phyloP scores from a whole-genome alignment of 1,140 invertebrate genomes.

The Conopomorpha cramerella region DNA sequence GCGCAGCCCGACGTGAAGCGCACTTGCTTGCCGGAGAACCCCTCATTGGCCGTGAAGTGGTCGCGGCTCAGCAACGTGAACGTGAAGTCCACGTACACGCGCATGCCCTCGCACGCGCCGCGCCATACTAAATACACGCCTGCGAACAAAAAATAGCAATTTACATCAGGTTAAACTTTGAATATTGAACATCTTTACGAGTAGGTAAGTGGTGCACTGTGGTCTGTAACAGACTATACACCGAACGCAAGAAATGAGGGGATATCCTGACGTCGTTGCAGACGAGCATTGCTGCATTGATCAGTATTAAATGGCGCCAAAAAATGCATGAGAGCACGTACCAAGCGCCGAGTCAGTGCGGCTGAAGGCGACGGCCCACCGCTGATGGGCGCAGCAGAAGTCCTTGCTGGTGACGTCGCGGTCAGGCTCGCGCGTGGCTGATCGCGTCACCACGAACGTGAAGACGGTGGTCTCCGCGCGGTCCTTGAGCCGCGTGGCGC shows the following conservation, averaged over 20 bases:
- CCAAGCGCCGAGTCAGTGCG: constrained; percentile 71
- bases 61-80: constrained; percentile 85
- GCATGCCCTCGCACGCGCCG: constrained; percentile 73
- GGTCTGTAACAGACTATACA: too few relatives aligned
- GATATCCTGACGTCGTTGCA: too few relatives aligned
- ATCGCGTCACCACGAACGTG: constrained; percentile 81
- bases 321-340: constrained; percentile 13
- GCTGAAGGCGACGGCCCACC: constrained; percentile 86
- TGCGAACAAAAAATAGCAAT: too few relatives aligned
- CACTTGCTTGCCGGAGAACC: constrained; percentile 78
- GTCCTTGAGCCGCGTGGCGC: constrained; percentile 83
- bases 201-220: too few relatives aligned
- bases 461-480: constrained; percentile 84
- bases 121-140: constrained; percentile 84
- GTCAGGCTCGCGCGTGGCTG: constrained; percentile 78
- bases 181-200: too few relatives aligned
- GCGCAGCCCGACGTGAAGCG: constrained; percentile 74
- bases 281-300: too few relatives aligned
- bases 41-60: constrained; percentile 84
- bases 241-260: too few relatives aligned
- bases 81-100: constrained; percentile 82
- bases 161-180: too few relatives aligned
- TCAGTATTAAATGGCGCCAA: too few relatives aligned
- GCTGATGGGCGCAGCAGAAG: constrained; percentile 82
- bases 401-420: constrained; percentile 84